A percentile compares a stretch with the other conserved stretches of the same genome.
phyloP scores from a whole-genome alignment of 2,113 vertebrate genomes.

The Chaenocephalus aceratus region DNA sequence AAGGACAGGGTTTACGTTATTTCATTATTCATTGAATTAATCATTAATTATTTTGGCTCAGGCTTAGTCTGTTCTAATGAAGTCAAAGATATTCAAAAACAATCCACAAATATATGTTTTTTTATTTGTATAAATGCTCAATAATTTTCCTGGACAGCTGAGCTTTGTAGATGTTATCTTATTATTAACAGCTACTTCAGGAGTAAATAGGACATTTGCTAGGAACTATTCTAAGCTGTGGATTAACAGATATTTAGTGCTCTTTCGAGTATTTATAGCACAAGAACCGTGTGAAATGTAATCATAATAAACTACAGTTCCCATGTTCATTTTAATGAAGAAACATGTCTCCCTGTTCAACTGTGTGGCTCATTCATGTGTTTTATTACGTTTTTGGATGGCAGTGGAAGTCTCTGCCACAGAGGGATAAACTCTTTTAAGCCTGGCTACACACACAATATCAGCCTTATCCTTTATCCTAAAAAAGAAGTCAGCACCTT shows the following conservation, averaged over 20 bases:
- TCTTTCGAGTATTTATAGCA: slow-evolving; percentile 9
- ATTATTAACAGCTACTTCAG: background rate
- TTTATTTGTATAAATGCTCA: no score
- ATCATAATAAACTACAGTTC: background rate
- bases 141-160: no score
- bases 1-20: background rate
- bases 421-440: background rate
- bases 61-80: background rate
- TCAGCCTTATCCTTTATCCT: background rate
- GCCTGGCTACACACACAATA: background rate
- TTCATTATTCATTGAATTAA: background rate
- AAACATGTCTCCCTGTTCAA: background rate
- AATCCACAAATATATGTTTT: background rate
- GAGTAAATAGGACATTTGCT: background rate
- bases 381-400: background rate
- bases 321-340: background rate
- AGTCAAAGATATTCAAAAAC: background rate
- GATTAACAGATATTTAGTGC: slow-evolving; percentile 10
- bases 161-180: no score
- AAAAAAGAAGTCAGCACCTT: background rate
- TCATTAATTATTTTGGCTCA: no score
- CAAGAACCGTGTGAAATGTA: background rate
- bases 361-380: background rate
- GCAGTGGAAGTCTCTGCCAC: background rate
- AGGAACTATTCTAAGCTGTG: slow-evolving; percentile 21